These are phyloP conservation scores for Agrenia bidenticulata DNA, from an alignment of 2,888 invertebrate genomes.

Conservation along the genomic window DNA sequence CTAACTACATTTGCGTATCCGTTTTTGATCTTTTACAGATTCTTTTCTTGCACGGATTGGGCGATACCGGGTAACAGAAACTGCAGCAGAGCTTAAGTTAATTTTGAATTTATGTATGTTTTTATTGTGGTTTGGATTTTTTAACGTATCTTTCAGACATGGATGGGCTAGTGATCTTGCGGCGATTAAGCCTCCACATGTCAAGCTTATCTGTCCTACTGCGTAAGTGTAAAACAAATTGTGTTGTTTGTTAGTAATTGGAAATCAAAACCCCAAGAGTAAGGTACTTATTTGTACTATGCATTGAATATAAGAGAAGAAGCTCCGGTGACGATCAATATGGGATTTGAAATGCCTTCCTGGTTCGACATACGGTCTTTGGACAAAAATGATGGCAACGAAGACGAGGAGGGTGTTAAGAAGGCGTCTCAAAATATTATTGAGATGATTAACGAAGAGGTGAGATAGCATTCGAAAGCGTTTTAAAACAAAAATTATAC, in stretches of 20 bases:
- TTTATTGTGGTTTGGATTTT: too few relatives aligned
- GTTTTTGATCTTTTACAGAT: constrained; percentile 66
- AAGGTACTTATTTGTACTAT: neutral
- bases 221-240: constrained; percentile 33
- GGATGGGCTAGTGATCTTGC: constrained; percentile 90
- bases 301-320: constrained; percentile 62
- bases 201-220: constrained; percentile 89
- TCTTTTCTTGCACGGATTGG: constrained; percentile 92
- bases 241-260: neutral
- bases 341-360: constrained; percentile 89
- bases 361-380: constrained; percentile 64
- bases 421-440: constrained; percentile 34
- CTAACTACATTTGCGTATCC: neutral
- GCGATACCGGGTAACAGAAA: constrained; percentile 86
- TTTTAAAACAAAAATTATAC: too few relatives aligned
- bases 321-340: constrained; percentile 87
- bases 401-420: constrained; percentile 50
- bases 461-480: constrained; percentile 10
- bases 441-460: constrained; percentile 48
- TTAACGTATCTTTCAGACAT: constrained; percentile 69
- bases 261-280: neutral
- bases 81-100: too few relatives aligned
- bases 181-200: constrained; percentile 74
- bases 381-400: constrained; percentile 46
- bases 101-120: too few relatives aligned